These are phyloP conservation scores for Periophthalmus magnuspinnatus DNA, from an alignment of 2,797 vertebrate genomes.

Conservation along the genomic window DNA sequence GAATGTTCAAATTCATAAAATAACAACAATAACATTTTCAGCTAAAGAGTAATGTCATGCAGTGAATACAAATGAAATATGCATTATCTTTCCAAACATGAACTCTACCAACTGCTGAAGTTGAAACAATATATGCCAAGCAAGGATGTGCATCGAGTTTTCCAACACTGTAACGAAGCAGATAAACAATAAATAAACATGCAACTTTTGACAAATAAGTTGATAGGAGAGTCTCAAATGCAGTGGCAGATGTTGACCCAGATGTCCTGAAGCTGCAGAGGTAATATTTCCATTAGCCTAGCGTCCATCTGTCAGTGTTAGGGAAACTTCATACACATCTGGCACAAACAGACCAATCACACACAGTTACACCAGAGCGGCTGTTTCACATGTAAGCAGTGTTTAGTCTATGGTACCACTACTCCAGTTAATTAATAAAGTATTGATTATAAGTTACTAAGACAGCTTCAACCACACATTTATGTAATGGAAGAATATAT, in stretches of 20 bases:
- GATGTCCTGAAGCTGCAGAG: slow-evolving; percentile 16
- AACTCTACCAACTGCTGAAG: slow-evolving; percentile 13
- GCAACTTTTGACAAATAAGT: background rate
- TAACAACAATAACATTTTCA: background rate
- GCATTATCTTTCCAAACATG: slow-evolving; percentile 11
- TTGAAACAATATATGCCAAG: slow-evolving; percentile 29
- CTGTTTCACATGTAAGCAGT: slow-evolving; percentile 6
- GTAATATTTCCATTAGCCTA: slow-evolving; percentile 23
- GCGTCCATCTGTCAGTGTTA: slow-evolving; percentile 32
- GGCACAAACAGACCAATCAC: slow-evolving; percentile 19
- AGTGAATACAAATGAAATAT: background rate
- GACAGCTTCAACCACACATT: too few species aligned
- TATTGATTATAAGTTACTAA: too few species aligned
- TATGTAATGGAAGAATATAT: too few species aligned
- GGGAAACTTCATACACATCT: slow-evolving; percentile 26
- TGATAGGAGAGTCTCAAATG: background rate
- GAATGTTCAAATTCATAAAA: background rate
- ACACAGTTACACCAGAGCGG: slow-evolving; percentile 17
- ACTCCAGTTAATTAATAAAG: too few species aligned
- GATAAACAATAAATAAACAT: background rate
- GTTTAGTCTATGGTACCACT: too few species aligned
- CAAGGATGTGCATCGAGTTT: slow-evolving; percentile 21
- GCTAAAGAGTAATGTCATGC: background rate
- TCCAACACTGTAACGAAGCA: slow-evolving; percentile 2
- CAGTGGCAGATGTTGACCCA: slow-evolving; percentile 10